Evolutionary conservation across 1,140 invertebrate genomes (phyloP), one percentile per base, ranked within the genome.

Genomic region (Leptonema lineaticorne): DNA sequence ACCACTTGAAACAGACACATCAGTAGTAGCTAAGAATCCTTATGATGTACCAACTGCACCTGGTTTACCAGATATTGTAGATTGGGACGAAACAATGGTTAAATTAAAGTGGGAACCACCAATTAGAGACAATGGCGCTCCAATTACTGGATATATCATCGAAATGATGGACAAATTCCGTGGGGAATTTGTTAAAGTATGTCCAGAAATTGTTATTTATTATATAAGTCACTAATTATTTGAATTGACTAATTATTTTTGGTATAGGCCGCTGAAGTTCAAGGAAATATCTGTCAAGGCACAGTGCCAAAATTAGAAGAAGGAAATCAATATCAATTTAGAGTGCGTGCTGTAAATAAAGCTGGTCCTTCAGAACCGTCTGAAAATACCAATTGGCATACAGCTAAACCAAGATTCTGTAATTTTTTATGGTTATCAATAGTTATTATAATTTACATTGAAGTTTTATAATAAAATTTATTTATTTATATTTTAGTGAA

Each of bases 61-160:
- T 69, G 94, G 92, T 46, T 82, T 97, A 28, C 94, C 97, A 11
- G 93, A 97, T 78, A 92, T 99, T 65, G 85, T 91, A 64, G 95
- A 97, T 77, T 98, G 92, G 87, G 92, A 96, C 76, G 92, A 95
- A 76, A 92, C 93, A 76, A 92, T 91, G 73, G 95, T 94, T 0
- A 92, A 95, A 79, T 83, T 99, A 0, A 95, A 96, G 76, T 99
- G 97, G 97, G 96, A 98, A 72, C 90, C 89, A 62, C 97, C 97
- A 16, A 88, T 93, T 67, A 86, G 92, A 75, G 97, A 99, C 85
- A 97, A 97, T 30, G 97, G 97, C 9, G 93, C 96, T 41, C 94
- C 95, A 4, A 96, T 99, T 74, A 95, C 92, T 6, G 91, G 94
- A 74, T 99, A 99, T 76, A 86, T 98, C 53, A 92, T 99, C 75